Evolutionary conservation across 2,113 vertebrate genomes (phyloP).

Genomic region (Romanogobio albipinnatus): DNA sequence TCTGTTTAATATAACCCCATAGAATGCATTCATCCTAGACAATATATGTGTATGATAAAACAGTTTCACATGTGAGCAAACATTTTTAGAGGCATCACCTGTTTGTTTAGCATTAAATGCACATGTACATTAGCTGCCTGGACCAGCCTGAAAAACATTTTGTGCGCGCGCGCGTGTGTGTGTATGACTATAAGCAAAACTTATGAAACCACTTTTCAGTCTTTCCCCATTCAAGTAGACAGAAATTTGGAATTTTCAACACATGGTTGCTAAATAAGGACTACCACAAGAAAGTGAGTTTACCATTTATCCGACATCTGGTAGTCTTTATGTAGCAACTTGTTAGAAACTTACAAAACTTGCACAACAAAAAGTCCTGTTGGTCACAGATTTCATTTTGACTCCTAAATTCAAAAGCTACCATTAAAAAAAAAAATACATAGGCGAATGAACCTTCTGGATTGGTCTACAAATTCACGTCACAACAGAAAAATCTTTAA

Average conservation of each 20-base stretch:
- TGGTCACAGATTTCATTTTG: background rate
- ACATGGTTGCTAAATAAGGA: background rate
- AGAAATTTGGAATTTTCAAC: background rate
- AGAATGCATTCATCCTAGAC: too few relatives aligned
- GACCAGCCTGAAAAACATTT: background rate
- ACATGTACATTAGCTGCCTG: background rate
- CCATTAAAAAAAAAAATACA: background rate
- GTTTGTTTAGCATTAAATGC: background rate
- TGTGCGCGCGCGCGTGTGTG: too few relatives aligned
- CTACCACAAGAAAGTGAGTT: background rate
- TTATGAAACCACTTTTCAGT: background rate
- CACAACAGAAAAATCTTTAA: background rate
- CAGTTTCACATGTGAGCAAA: background rate
- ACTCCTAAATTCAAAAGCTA: background rate
- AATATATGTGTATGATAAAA: background rate
- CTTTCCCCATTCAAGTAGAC: background rate
- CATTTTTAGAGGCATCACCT: background rate
- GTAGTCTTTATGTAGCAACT: background rate
- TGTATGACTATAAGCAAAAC: too few relatives aligned
- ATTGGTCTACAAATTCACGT: background rate
- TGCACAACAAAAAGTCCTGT: background rate
- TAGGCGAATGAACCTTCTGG: background rate
- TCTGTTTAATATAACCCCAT: background rate
- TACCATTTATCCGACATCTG: background rate
- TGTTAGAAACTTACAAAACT: background rate